Conservation (phyloP, 2,888 invertebrate species). For the Eilema caniola region DNA sequence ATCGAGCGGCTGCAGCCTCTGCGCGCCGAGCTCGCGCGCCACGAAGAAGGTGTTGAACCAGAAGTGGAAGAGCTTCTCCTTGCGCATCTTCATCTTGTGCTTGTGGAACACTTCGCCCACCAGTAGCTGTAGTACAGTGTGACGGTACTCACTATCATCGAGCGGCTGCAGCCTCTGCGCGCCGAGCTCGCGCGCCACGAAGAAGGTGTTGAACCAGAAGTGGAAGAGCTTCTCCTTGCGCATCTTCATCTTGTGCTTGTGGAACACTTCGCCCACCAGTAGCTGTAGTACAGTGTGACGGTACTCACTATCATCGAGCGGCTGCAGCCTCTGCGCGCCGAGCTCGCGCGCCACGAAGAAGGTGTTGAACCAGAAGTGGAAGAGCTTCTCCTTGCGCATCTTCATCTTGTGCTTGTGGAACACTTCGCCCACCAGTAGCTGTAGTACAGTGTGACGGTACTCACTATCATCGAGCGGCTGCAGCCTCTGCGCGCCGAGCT, state of each 20-base stretch:
- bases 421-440: too few species aligned
- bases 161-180: conserved; percentile 79
- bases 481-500: conserved; percentile 79
- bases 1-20: conserved; percentile 74
- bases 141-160: conserved; percentile 69
- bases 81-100: conserved; percentile 93
- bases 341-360: conserved; percentile 92
- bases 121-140: conserved; percentile 75
- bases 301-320: conserved; percentile 75
- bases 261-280: conserved; percentile 95
- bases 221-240: conserved; percentile 97
- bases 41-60: conserved; percentile 99
- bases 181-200: conserved; percentile 89
- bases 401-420: conserved; percentile 93
- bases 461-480: conserved; percentile 78
- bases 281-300: too few species aligned
- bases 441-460: conserved; percentile 35
- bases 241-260: conserved; percentile 93
- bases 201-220: conserved; percentile 99
- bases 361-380: conserved; percentile 99
- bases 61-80: conserved; percentile 97
- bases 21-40: conserved; percentile 83
- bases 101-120: conserved; percentile 96
- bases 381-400: conserved; percentile 95
- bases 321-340: conserved; percentile 78